Base-by-base conservation (phyloP, 2,888 invertebrate species). In the Orchesella flavescens region DNA sequence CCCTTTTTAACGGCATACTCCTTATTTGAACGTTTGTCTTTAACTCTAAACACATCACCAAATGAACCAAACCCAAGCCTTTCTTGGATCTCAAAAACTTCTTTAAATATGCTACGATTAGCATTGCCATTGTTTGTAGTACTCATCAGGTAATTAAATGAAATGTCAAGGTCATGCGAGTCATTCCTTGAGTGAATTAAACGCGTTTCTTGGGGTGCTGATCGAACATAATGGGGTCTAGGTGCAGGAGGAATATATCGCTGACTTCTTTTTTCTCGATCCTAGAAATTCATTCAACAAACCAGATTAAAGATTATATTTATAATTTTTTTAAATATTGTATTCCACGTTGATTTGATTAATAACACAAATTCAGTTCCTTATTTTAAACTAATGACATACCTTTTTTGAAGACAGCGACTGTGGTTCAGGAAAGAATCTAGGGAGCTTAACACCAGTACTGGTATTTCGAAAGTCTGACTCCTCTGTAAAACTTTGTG, bases 41-140 rank as follows among this genome's bases (percentile, higher is more conserved):
- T 91, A 0, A 93, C 94, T 89, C 93, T 92, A 89, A 93, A 94
- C 0, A 94, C 94, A 90, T 93, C 93, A 10, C 94, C 95, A 91
- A 94, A 95, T 2, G 94, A 94, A 1, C 95, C 95, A 89, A 93
- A 93, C 0, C 95, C 95, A 55, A 95, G 91, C 88, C 92, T 92
- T 5, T 91, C 90, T 17, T 93, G 90, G 34, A 92, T 91, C n/a
- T 91, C 91, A 89, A 94, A 95, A 87, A 93, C 92, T 89, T 94
- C 94, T 72, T 94, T 92, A 89, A 94, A 93, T 89, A 94, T 94
- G 1, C 92, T 90, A 21, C 80, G 24, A 44, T 49, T 72, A 2
- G 46, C 13, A 46, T 49, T 77, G 4, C 72, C 72, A 66, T 13
- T 13, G 19, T n/a, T 46, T 9, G 44, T 46, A 55, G 81, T 77